Base-by-base conservation (phyloP, 1,140 invertebrate species). In the Pseudomyrmex dendroicus region DNA sequence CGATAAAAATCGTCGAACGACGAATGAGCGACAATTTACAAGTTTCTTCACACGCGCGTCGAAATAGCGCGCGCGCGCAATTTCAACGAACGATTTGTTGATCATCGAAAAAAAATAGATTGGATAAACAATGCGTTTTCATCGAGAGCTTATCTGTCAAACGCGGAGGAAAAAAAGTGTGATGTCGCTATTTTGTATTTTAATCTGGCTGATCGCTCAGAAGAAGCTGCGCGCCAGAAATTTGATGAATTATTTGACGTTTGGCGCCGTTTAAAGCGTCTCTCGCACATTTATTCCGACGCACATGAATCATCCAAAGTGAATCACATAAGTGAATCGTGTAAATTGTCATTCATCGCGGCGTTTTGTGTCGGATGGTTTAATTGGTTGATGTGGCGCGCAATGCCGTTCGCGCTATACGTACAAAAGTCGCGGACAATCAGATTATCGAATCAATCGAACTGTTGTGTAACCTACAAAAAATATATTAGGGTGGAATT, bases 161-260 rank as follows among this genome's bases (percentile, higher is more conserved):
- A 8, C 35, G n/a, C 35, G 12, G 35, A 5, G 66, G 20, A 20
- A 35, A 35, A 35, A 35, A 35, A 35, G 5, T 54, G 12, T 67
- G 54, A 44, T 56, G 25, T 17, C 17, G 50, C 35, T 67, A 66
- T 77, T 63, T 63, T 22, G 48, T 63, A 77, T 77, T 35, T 35
- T 48, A 77, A 77, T 77, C 67, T 77, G 73, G 62, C 73, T 15
- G 73, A 76, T 76, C 61, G 62, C 8, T 17, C 46, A 77, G 15
- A 17, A 77, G 73, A 44, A 22, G 50, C 25, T 77, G 73, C 67
- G 62, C 62, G 73, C 73, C 73, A 77, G 67, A 77, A 77, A 54
- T 77, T 77, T 44, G 12, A 8, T 77, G 48, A 77, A 77, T 77
- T 77, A 77, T 67, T 77, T 46, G 62, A 20, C 48, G 61, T 22